Evolutionary conservation across 2,113 vertebrate species (phyloP).

Genomic region (Nipponia nippon): DNA sequence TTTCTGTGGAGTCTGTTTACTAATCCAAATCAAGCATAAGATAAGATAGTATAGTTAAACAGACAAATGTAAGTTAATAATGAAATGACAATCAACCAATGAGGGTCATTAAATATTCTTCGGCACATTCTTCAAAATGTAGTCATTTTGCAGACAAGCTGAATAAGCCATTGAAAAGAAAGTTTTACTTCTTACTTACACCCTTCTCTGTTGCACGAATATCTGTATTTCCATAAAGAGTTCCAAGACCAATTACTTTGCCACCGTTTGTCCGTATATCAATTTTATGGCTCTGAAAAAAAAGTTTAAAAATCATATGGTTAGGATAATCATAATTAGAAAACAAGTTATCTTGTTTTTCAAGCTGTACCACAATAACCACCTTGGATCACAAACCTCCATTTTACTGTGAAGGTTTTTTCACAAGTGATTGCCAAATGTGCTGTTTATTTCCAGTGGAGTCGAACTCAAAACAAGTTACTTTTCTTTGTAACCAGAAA

Average conservation of each 20-base stretch:
- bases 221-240: constrained; percentile 86
- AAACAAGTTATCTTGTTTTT: neutral
- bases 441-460: neutral
- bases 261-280: constrained; percentile 82
- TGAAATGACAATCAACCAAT: neutral
- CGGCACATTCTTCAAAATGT: neutral
- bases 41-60: neutral
- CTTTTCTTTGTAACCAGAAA: neutral
- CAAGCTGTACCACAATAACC: neutral
- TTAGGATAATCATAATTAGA: neutral
- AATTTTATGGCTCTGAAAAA: constrained; percentile 83
- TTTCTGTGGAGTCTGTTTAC: neutral
- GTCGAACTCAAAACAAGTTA: neutral
- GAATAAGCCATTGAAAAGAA: neutral
- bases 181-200: constrained; percentile 73
- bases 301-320: neutral
- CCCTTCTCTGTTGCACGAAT: constrained; percentile 81
- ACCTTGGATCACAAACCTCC: neutral
- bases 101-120: neutral
- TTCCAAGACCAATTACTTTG: constrained; percentile 84
- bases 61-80: neutral
- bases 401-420: neutral
- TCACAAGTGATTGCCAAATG: neutral
- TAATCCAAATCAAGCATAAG: neutral
- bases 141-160: neutral